A percentile compares a stretch with the other conserved stretches of the same genome.
Evolutionary conservation across 2,888 invertebrate species (phyloP).

Genomic region (Elysia crispata): DNA sequence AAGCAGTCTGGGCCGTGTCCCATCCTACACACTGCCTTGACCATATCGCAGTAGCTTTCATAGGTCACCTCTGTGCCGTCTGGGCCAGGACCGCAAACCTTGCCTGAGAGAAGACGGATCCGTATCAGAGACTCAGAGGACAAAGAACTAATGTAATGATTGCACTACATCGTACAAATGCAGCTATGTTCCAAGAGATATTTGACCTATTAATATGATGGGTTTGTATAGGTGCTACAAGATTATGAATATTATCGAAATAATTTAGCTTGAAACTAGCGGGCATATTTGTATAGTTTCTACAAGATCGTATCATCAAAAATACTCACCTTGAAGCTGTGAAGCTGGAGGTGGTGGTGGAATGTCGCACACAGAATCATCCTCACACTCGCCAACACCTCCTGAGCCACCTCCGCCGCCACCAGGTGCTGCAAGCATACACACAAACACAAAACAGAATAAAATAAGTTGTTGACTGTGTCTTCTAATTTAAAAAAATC

Average conservation of each 20-base stretch:
- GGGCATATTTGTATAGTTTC: no score
- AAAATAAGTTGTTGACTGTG: no score
- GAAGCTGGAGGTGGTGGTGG: conserved; percentile 17
- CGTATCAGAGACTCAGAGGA: not conserved
- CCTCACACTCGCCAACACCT: conserved; percentile 18
- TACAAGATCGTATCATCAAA: no score
- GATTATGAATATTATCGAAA: no score
- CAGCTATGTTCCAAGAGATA: no score
- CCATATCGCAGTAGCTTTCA: conserved; percentile 46
- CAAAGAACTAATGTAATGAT: not conserved
- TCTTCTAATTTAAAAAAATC: no score
- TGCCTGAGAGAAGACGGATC: not conserved
- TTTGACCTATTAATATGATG: no score
- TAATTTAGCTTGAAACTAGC: no score
- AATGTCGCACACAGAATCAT: not conserved
- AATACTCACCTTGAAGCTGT: not conserved
- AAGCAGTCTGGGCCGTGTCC: conserved; percentile 18
- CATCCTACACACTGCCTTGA: conserved; percentile 33
- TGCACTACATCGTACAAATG: not conserved
- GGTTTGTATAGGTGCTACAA: no score
- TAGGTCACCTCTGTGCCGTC: conserved; percentile 17
- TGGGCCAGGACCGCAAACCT: conserved; percentile 48
- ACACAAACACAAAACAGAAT: no score
- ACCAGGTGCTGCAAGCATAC: not conserved
- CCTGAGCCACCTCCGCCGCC: not conserved